Conservation (phyloP, 2,797 vertebrate genomes). For the Cetoscarus ocellatus region DNA sequence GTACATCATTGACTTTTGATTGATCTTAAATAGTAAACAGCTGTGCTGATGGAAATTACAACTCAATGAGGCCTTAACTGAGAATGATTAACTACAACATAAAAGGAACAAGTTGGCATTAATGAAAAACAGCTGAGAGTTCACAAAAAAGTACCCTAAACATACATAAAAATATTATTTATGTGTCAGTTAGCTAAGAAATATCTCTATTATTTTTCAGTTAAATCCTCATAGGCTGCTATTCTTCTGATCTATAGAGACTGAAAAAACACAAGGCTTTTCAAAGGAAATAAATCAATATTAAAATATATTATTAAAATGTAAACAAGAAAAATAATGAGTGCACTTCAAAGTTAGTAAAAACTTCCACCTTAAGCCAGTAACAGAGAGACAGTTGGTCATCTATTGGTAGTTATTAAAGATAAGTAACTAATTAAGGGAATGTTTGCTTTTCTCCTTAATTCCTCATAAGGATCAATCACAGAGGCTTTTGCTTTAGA, state of each 20-base stretch:
- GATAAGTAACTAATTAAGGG: conserved; percentile 39
- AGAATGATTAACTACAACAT: neutral
- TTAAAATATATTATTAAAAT: conserved; percentile 43
- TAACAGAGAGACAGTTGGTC: conserved; percentile 11
- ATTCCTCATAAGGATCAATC: conserved; percentile 34
- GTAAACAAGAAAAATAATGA: conserved; percentile 73
- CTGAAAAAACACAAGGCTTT: conserved; percentile 20
- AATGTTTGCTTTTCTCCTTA: conserved; percentile 27
- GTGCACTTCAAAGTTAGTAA: conserved; percentile 76
- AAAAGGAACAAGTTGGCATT: conserved; percentile 4
- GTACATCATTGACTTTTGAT: conserved; percentile 2
- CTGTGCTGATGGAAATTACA: conserved; percentile 12
- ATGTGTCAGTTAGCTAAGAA: conserved; percentile 20
- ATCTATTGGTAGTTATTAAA: conserved; percentile 33
- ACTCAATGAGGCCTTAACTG: conserved; percentile 1
- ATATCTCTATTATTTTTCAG: conserved; percentile 52
- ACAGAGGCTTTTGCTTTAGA: neutral
- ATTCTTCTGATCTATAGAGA: conserved; percentile 28
- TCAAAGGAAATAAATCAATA: conserved; percentile 26
- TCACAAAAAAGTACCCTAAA: conserved; percentile 35
- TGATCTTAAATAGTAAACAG: conserved; percentile 14
- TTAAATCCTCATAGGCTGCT: conserved; percentile 36
- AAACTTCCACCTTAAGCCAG: conserved; percentile 30
- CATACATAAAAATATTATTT: conserved; percentile 38
- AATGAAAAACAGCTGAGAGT: conserved; percentile 30